These are phyloP conservation scores for Lathronympha strigana DNA, from an alignment of 2,888 invertebrate species.

Conservation along the genomic window DNA sequence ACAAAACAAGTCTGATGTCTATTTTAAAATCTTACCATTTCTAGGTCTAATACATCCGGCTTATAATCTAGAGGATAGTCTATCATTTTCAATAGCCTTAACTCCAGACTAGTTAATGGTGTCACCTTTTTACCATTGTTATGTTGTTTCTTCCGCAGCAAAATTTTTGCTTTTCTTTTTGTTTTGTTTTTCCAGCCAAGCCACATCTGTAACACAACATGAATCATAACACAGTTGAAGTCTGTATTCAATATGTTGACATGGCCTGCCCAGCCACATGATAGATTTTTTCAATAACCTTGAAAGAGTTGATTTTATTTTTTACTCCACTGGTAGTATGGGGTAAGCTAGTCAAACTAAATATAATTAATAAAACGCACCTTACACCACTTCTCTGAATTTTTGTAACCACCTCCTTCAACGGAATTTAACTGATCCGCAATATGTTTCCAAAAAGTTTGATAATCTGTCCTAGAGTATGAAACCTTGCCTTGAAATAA, in stretches of 20 bases:
- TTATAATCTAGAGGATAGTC: slow-evolving; percentile 55
- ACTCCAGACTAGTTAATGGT: slow-evolving; percentile 49
- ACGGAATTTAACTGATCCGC: slow-evolving; percentile 55
- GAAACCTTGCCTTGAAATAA: slow-evolving; percentile 54
- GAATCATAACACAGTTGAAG: no score
- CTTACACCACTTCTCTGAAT: slow-evolving; percentile 61
- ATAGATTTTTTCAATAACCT: no score
- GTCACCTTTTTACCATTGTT: slow-evolving; percentile 45
- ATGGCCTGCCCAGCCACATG: no score
- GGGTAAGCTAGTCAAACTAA: no score
- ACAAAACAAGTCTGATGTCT: no score
- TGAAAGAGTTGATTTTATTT: no score
- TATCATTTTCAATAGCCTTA: slow-evolving; percentile 53
- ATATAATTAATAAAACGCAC: slow-evolving; percentile 43
- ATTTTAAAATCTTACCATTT: slow-evolving; percentile 48
- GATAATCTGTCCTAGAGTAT: slow-evolving; percentile 54
- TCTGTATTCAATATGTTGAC: no score
- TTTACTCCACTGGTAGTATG: no score
- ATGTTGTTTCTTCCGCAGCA: slow-evolving; percentile 51
- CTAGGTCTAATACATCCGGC: slow-evolving; percentile 48
- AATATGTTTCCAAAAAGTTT: slow-evolving; percentile 57
- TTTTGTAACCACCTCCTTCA: slow-evolving; percentile 57
- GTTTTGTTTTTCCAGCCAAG: slow-evolving; percentile 62
- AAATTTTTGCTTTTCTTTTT: slow-evolving; percentile 58
- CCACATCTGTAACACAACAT: slow-evolving; percentile 56